Conservation (phyloP, 2,113 vertebrate species). For the Tupaia chinensis region DNA sequence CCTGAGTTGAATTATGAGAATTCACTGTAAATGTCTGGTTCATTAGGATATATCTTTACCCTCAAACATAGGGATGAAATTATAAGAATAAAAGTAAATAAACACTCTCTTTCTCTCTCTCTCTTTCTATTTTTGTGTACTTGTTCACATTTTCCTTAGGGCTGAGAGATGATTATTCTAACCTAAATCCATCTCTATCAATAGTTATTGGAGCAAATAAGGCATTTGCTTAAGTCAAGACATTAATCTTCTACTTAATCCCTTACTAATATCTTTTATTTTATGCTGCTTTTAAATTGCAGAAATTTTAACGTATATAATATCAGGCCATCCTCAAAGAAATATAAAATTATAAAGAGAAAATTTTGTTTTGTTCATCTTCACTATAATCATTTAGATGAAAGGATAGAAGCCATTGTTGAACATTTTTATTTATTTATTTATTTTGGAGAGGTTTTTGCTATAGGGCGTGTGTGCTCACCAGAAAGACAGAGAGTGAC, state of each 20-base stretch:
- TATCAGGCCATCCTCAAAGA: neutral
- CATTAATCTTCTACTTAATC: neutral
- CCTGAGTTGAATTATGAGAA: neutral
- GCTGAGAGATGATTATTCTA: neutral
- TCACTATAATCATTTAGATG: neutral
- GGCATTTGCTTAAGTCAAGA: neutral
- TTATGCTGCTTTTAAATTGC: neutral
- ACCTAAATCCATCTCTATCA: neutral
- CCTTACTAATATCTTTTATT: neutral
- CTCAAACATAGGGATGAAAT: neutral
- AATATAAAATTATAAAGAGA: neutral
- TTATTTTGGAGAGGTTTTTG: too few relatives aligned
- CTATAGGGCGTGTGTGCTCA: too few relatives aligned
- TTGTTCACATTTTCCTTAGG: neutral
- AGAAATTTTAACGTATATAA: neutral
- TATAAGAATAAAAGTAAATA: neutral
- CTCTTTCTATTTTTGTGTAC: neutral
- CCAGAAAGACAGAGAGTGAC: too few relatives aligned
- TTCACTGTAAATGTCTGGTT: slow-evolving; percentile 1
- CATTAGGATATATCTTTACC: neutral
- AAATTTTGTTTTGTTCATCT: neutral
- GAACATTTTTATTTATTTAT: neutral
- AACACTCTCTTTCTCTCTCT: neutral
- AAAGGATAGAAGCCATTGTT: neutral
- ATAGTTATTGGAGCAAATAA: neutral